Evolutionary conservation across 2,797 vertebrate genomes (phyloP).

Genomic region (Eupleurogrammus muticus): DNA sequence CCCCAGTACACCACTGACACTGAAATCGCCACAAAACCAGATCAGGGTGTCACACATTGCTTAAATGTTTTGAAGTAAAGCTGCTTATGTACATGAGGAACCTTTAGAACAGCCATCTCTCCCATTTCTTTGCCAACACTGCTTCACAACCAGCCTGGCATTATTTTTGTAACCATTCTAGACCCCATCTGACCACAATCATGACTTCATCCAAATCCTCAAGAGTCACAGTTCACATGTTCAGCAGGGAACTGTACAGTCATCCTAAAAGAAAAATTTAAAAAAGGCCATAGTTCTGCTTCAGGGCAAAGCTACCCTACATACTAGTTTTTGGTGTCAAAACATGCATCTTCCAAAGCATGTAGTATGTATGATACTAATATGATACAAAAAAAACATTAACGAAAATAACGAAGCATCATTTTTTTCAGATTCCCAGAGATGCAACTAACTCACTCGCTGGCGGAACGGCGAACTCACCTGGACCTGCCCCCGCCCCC

Average conservation of each 20-base stretch:
- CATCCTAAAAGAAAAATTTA: conserved; percentile 1
- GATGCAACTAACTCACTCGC: conserved; percentile 46
- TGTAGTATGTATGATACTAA: conserved; percentile 14
- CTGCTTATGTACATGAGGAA: not conserved
- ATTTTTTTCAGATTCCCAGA: conserved; percentile 37
- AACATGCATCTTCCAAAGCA: conserved; percentile 26
- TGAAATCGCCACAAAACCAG: not conserved
- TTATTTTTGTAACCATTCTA: conserved; percentile 3
- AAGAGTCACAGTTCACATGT: conserved; percentile 1
- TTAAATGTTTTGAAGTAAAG: not conserved
- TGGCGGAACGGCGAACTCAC: conserved; percentile 79
- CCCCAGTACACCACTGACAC: not conserved
- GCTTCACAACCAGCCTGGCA: conserved; percentile 2
- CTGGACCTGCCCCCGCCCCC: conserved; percentile 84
- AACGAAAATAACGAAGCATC: conserved; percentile 5
- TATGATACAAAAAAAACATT: conserved; percentile 15
- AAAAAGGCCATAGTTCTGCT: not conserved
- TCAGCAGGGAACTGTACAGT: not conserved
- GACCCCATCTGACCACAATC: not conserved
- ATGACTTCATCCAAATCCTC: conserved; percentile 6
- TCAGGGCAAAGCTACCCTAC: conserved; percentile 5
- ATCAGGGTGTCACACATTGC: not conserved
- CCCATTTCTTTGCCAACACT: conserved; percentile 7
- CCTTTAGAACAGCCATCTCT: not conserved
- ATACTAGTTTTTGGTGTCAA: conserved; percentile 1